Base-by-base conservation (phyloP, 2,113 vertebrate species). In the Chauna torquata region DNA sequence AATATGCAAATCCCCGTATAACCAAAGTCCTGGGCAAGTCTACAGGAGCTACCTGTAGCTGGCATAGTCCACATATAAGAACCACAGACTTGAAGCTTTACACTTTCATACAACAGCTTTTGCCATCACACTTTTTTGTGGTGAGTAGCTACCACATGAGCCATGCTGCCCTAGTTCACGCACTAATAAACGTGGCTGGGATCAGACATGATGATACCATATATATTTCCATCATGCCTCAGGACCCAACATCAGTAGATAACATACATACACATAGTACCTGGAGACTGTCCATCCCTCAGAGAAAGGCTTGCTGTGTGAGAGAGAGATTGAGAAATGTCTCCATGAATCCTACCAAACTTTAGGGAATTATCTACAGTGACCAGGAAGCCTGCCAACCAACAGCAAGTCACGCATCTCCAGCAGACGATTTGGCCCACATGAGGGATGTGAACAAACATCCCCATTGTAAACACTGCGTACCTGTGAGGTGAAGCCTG, bases 31-130 rank as follows among this genome's bases (percentile, higher is more conserved):
- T 40, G 36, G 18, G 5, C 11, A 88, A 49, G 18, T n/a, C 72
- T n/a, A 6, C 1, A 10, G 32, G 28, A 88, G 15, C 55, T 70
- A 18, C 24, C 15, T 68, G 40, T 42, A 44, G 16, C 32, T 17
- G 62, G 42, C 79, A 25, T 45, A 62, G 75, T 70, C 28, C 50
- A n/a, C 0, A 0, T 8, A 1, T 11, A 49, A 70, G 45, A 24
- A 59, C 28, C 50, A 49, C 44, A 66, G 61, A 66, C 28, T 20
- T 3, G 6, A 42, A 71, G 45, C 5, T 87, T 71, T 84, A 32
- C 8, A 3, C 18, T 75, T 82, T 75, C 11, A 22, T 6, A 28
- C 9, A 66, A 23, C 45, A 87, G 18, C 30, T 86, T 88, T 55
- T 55, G 28, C n/a, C 34, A 49, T 4, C 40, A 28, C 23, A 36